Evolutionary conservation across 2,113 vertebrate genomes (phyloP).

Genomic region (Ictalurus furcatus): DNA sequence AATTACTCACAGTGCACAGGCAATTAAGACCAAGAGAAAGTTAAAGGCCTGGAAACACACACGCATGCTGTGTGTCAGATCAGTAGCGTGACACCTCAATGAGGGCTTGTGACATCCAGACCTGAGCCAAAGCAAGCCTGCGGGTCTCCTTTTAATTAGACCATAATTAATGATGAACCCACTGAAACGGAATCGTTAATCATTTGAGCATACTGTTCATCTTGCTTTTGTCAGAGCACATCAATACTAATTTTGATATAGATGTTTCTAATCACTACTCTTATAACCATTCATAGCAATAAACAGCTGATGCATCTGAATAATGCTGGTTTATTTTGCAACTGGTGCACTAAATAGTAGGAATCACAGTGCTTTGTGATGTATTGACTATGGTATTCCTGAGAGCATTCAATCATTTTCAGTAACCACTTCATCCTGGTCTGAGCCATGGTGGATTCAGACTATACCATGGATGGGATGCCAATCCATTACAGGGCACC

Average conservation of each 20-base stretch:
- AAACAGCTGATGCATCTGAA: neutral
- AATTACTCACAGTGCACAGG: conserved; percentile 36
- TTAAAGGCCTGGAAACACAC: neutral
- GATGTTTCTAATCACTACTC: neutral
- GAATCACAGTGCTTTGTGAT: neutral
- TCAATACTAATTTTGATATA: conserved; percentile 2
- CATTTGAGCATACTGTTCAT: neutral
- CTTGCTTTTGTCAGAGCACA: neutral
- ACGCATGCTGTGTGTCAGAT: conserved; percentile 15
- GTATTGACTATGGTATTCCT: neutral
- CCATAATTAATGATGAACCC: conserved; percentile 39
- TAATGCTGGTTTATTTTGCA: neutral
- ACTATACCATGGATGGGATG: neutral
- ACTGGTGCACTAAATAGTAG: conserved; percentile 16
- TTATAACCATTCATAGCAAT: neutral
- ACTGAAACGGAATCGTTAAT: conserved; percentile 3
- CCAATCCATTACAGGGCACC: neutral
- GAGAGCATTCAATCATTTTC: neutral
- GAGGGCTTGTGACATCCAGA: conserved; percentile 8
- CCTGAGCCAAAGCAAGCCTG: conserved; percentile 11
- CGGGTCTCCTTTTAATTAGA: conserved; percentile 39
- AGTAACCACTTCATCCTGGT: neutral
- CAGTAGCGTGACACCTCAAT: conserved; percentile 10
- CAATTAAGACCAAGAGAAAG: conserved; percentile 35
- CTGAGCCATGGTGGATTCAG: neutral